Evolutionary conservation across 2,113 vertebrate species (phyloP).

Genomic region (Ahaetulla prasina): DNA sequence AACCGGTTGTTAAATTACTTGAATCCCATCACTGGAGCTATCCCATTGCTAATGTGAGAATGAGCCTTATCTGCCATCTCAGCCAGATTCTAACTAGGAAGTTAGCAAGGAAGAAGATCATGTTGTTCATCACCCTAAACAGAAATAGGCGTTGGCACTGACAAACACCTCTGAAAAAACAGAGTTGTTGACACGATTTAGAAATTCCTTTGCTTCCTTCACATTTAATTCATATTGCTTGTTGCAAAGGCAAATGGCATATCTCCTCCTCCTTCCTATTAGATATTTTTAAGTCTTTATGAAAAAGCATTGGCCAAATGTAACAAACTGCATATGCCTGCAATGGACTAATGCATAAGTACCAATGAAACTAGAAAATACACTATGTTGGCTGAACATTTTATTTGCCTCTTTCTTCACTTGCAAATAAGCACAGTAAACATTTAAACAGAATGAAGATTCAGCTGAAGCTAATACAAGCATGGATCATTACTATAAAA

Average conservation of each 20-base stretch:
- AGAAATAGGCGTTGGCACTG: background rate
- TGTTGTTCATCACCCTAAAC: background rate
- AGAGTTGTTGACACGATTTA: background rate
- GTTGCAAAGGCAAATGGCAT: background rate
- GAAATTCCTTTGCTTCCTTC: background rate
- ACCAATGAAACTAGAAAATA: background rate
- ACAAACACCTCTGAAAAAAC: background rate
- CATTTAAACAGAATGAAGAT: background rate
- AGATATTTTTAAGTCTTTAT: background rate
- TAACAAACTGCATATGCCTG: background rate
- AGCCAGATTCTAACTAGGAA: background rate
- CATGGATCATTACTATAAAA: background rate
- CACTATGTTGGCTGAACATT: background rate
- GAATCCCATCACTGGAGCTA: too few relatives aligned
- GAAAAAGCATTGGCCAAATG: background rate
- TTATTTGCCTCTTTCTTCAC: background rate
- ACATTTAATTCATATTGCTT: background rate
- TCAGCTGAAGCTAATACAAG: background rate
- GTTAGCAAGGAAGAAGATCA: background rate
- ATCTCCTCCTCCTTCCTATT: background rate
- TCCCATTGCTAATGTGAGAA: background rate
- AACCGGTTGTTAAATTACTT: too few relatives aligned
- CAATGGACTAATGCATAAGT: background rate
- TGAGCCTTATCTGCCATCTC: background rate
- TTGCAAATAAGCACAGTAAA: background rate